phyloP scores from a whole-genome alignment of 2,888 invertebrate genomes.

The Thymelicus acteon region DNA sequence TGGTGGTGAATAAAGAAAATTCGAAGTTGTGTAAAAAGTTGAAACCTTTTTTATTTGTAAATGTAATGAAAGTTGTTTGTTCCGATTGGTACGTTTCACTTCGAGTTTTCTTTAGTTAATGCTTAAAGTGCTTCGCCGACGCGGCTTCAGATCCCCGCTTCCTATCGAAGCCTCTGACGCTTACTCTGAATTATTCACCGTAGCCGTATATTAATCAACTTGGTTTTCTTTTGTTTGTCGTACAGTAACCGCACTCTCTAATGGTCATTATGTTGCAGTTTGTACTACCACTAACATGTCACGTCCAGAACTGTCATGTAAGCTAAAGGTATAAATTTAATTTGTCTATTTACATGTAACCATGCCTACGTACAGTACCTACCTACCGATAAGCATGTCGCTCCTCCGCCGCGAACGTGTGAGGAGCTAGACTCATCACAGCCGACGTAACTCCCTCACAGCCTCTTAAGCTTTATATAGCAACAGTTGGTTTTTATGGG shows the following conservation, averaged over 20 bases:
- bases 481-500: conserved; percentile 82
- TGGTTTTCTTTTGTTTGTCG: conserved; percentile 84
- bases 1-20: conserved; percentile 72
- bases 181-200: conserved; percentile 79
- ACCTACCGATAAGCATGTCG: conserved; percentile 75
- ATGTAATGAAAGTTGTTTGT: conserved; percentile 25
- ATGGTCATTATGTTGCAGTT: conserved; percentile 85
- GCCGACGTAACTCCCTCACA: conserved; percentile 78
- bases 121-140: conserved; percentile 80
- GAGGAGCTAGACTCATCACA: conserved; percentile 65
- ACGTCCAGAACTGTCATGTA: conserved; percentile 85
- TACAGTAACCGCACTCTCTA: conserved; percentile 85
- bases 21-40: conserved; percentile 59
- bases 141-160: conserved; percentile 81
- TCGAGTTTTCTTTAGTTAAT: conserved; percentile 68
- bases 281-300: conserved; percentile 85
- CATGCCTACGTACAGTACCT: conserved; percentile 58
- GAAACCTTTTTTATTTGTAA: not conserved
- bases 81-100: conserved; percentile 54
- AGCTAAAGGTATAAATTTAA: conserved; percentile 84
- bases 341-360: conserved; percentile 81
- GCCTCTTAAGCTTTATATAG: conserved; percentile 82
- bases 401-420: conserved; percentile 63
- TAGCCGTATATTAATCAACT: conserved; percentile 79
- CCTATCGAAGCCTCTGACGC: conserved; percentile 79